phyloP scores from a whole-genome alignment of 2,113 vertebrate species.

The Prunella fulvescens region DNA sequence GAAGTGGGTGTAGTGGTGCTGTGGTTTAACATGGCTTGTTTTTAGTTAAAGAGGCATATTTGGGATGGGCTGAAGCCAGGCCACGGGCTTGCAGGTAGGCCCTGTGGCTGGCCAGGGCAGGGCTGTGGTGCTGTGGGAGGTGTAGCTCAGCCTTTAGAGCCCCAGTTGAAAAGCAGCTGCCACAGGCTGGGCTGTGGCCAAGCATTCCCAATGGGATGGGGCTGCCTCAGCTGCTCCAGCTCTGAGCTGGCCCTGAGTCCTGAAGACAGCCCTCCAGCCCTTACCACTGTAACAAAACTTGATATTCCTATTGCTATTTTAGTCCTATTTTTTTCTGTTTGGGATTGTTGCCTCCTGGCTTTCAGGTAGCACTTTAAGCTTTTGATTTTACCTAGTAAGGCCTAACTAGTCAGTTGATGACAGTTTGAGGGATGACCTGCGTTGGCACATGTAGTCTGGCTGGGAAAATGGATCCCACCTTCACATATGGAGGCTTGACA shows the following conservation, averaged over 20 bases:
- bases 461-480: not conserved
- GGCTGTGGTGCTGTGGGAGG: fast-evolving
- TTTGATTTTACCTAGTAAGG: not conserved
- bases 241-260: not conserved
- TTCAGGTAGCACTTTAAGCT: not conserved
- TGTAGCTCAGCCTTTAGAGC: not conserved
- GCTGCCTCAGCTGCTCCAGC: fast-evolving
- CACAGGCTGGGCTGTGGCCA: not conserved
- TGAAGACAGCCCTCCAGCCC: not conserved
- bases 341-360: not conserved
- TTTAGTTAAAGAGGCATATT: not conserved
- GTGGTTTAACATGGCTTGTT: not conserved
- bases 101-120: not conserved
- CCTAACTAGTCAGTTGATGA: not conserved
- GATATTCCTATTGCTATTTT: not conserved
- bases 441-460: not conserved
- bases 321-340: not conserved
- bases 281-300: not conserved
- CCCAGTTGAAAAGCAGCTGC: not conserved
- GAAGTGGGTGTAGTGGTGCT: not conserved
- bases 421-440: not conserved
- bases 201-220: fast-evolving
- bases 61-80: not conserved
- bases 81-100: fast-evolving
- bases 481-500: not conserved